These are phyloP conservation scores for Philereme vetulata DNA, from an alignment of 2,888 invertebrate species.

Conservation along the genomic window DNA sequence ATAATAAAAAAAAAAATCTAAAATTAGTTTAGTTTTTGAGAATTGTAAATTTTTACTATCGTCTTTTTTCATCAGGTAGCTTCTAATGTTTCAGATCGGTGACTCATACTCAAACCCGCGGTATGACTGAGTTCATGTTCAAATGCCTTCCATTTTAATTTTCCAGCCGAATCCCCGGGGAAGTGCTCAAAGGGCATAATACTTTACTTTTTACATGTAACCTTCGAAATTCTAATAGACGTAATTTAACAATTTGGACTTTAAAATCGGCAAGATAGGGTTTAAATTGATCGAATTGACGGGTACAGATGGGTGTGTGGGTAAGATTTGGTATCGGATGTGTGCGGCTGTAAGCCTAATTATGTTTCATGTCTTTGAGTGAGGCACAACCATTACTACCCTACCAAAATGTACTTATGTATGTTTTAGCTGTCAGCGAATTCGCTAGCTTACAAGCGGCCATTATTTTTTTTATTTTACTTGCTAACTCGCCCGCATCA, in stretches of 20 bases:
- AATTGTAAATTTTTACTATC: too few species aligned
- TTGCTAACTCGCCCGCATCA: too few species aligned
- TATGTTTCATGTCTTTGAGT: not conserved
- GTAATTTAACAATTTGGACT: conserved; percentile 3
- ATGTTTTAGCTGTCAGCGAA: too few species aligned
- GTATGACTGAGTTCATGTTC: conserved; percentile 32
- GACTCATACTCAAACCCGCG: conserved; percentile 28
- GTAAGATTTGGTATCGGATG: not conserved
- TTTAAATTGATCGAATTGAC: not conserved
- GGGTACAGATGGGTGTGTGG: not conserved
- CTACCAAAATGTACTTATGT: too few species aligned
- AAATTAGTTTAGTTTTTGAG: too few species aligned
- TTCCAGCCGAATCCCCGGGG: conserved; percentile 25
- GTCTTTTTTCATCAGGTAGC: too few species aligned
- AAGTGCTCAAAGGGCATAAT: conserved; percentile 36
- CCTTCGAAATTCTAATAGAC: conserved; percentile 9
- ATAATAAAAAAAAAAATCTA: too few species aligned
- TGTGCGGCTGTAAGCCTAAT: not conserved
- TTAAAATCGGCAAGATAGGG: not conserved
- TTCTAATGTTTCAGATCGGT: too few species aligned
- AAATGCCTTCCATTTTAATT: conserved; percentile 34
- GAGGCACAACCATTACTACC: not conserved
- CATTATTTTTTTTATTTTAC: too few species aligned
- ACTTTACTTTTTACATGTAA: conserved; percentile 29
- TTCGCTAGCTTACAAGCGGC: too few species aligned